Evolutionary conservation across 1,140 invertebrate species (phyloP).

Genomic region (Drosophila chauvacae): DNA sequence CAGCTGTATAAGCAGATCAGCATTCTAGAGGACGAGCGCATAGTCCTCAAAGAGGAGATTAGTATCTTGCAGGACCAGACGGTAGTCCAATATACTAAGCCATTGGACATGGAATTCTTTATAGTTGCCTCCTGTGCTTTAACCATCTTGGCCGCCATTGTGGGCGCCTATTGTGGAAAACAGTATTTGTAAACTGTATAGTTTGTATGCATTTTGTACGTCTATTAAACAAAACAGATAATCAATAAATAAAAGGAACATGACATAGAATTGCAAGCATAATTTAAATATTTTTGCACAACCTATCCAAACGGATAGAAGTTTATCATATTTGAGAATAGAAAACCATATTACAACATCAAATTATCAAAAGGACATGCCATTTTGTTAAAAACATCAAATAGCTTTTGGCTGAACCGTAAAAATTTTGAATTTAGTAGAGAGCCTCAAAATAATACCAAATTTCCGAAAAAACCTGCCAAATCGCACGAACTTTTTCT

Average conservation of each 20-base stretch:
- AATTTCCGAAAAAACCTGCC: neutral
- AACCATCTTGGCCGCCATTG: constrained; percentile 10
- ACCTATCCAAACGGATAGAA: neutral
- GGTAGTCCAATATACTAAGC: neutral
- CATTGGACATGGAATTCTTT: neutral
- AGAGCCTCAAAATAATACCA: neutral
- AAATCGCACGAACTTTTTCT: neutral
- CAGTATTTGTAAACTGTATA: constrained; percentile 6
- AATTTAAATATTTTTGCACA: no score
- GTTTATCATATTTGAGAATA: neutral
- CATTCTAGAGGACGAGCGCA: constrained; percentile 36
- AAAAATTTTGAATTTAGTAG: neutral
- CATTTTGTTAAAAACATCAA: neutral
- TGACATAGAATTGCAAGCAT: no score
- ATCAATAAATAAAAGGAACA: neutral
- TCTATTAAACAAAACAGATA: constrained; percentile 3
- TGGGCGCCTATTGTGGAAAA: constrained; percentile 24
- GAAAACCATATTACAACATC: neutral
- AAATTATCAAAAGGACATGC: no score
- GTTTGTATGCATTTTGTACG: neutral
- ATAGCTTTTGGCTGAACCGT: neutral
- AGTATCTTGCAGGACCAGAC: neutral
- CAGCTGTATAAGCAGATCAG: constrained; percentile 27
- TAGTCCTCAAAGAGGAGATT: constrained; percentile 24
- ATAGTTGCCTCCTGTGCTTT: neutral